phyloP scores from a whole-genome alignment of 1,140 invertebrate species.

The Subanguina moxae region DNA sequence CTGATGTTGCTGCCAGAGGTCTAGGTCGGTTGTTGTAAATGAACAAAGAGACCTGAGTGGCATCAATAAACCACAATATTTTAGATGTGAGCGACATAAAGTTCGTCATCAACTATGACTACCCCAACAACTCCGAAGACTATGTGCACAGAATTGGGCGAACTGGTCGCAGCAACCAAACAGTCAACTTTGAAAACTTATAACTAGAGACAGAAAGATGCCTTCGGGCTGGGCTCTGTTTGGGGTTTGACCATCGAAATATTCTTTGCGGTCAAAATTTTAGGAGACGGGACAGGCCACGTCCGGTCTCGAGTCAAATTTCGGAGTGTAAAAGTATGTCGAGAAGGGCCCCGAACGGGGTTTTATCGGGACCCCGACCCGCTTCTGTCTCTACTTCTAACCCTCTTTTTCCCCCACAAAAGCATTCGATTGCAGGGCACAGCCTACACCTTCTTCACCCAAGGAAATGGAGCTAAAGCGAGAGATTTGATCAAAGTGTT shows the following conservation, averaged over 20 bases:
- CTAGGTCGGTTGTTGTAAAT: constrained; percentile 61
- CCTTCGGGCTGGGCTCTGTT: too few species aligned
- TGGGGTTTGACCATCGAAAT: background rate
- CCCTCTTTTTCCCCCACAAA: too few species aligned
- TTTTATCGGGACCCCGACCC: too few species aligned
- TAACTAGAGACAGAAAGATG: background rate
- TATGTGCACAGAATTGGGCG: constrained; percentile 98
- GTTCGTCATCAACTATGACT: constrained; percentile 98
- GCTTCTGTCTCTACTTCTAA: too few species aligned
- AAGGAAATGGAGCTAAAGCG: constrained; percentile 68
- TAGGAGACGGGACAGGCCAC: background rate
- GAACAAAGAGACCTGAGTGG: background rate
- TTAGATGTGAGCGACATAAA: constrained; percentile 94
- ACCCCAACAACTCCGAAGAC: constrained; percentile 71
- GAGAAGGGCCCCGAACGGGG: too few species aligned
- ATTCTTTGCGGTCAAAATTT: background rate
- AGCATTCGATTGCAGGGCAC: constrained; percentile 68
- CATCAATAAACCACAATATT: background rate
- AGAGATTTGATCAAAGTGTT: constrained; percentile 51
- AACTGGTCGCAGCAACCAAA: constrained; percentile 79
- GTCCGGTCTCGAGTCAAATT: too few species aligned
- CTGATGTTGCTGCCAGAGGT: constrained; percentile 95
- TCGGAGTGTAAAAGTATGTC: too few species aligned
- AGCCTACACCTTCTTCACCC: constrained; percentile 96
- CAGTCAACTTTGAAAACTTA: constrained; percentile 5